These are phyloP conservation scores for Bungarus multicinctus DNA, from an alignment of 2,113 vertebrate genomes.

Conservation along the genomic window DNA sequence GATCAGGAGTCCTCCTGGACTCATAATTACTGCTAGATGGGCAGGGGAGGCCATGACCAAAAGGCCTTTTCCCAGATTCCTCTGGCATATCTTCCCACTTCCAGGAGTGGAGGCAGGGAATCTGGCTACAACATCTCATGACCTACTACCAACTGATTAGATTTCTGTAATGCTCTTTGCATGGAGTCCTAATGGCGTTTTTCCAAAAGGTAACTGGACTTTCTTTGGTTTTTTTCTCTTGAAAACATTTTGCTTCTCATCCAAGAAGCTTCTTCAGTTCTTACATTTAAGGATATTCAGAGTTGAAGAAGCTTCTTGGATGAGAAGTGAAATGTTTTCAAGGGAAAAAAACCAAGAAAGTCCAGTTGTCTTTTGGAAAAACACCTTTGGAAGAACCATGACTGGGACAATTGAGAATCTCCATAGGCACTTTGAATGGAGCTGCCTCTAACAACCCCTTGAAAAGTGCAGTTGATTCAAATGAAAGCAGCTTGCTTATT, in stretches of 20 bases:
- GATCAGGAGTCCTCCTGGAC: background rate
- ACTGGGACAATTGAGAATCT: background rate
- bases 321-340: background rate
- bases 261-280: background rate
- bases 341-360: background rate
- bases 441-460: background rate
- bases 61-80: background rate
- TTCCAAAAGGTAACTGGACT: background rate
- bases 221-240: background rate
- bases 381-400: background rate
- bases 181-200: background rate
- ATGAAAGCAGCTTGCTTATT: background rate
- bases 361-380: background rate
- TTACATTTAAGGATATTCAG: background rate
- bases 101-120: background rate
- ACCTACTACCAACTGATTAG: background rate
- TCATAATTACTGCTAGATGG: background rate
- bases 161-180: background rate
- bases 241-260: background rate
- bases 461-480: background rate
- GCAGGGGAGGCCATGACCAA: background rate
- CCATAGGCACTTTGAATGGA: background rate
- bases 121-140: background rate
- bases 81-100: background rate
- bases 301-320: background rate